Base-by-base conservation (phyloP, 2,797 vertebrate genomes). In the Esox masquinongy region DNA sequence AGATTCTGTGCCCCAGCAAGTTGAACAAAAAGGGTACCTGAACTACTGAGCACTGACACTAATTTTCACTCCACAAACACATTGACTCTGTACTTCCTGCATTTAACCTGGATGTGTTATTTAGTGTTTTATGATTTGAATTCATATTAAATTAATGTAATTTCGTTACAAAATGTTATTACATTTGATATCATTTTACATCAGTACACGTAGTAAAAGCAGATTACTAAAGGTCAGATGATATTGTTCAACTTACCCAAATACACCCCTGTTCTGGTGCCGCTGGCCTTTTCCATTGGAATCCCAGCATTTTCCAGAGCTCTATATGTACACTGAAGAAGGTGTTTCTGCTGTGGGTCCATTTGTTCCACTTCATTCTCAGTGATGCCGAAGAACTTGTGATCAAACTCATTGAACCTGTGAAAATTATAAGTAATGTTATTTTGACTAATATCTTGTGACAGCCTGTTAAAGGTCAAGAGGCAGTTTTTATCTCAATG, bases 311-410 rank as follows among this genome's bases (percentile, higher is more conserved):
- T 91, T 79, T 97, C 95, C 63, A 97, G 76, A 34, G 94, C 94
- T 85, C 93, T 92, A 82, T 94, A 96, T 4, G 94, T 93, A 75
- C 94, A 96, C 83, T 95, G 92, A 43, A 96, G 82, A 69, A 97
- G 86, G 56, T 94, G 89, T 75, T 96, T 97, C 15, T 96, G 95
- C 50, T 96, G 94, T 0, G 95, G 95, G 79, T 96, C 95, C 95
- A 96, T 95, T 68, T 85, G 87, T 73, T 94, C 90, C 64, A 92
- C 93, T 82, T 97, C 95, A 66, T 80, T 82, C 43, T 94, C 90
- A 73, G 90, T 93, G 84, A 97, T 96, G 75, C 94, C 92, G 72
- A 96, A 96, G 51, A 96, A 87, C 80, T 86, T 95, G 87, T 96
- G 93, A 85, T 96, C 95, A 88, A 95, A 96, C 73, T 93, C 82